Conservation (phyloP, 2,888 invertebrate species). For the Protonemura montana region DNA sequence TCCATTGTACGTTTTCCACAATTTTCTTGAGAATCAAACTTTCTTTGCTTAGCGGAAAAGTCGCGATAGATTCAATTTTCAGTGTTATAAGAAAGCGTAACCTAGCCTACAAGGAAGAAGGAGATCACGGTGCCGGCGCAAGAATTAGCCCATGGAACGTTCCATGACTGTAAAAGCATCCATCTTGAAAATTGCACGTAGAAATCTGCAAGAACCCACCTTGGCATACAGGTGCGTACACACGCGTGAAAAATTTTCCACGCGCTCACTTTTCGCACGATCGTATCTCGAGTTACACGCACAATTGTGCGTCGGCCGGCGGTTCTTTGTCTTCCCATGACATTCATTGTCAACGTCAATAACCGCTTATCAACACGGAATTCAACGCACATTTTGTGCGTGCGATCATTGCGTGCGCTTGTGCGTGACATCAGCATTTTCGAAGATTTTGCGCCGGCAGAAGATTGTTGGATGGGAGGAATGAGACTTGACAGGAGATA, state of each 20-base stretch:
- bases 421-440: not conserved
- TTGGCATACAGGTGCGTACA: not conserved
- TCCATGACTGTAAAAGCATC: too few relatives aligned
- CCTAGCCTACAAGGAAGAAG: too few relatives aligned
- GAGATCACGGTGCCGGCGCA: too few relatives aligned
- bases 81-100: too few relatives aligned
- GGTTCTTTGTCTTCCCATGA: not conserved
- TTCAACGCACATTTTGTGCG: not conserved
- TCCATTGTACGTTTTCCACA: too few relatives aligned
- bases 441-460: not conserved
- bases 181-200: too few relatives aligned
- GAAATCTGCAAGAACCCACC: not conserved
- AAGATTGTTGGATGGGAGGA: not conserved
- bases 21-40: too few relatives aligned
- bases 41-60: too few relatives aligned
- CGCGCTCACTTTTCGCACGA: not conserved
- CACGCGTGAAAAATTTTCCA: not conserved
- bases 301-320: not conserved
- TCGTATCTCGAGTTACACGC: not conserved
- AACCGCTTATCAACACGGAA: not conserved
- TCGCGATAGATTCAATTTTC: too few relatives aligned
- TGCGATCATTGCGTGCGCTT: not conserved
- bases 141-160: too few relatives aligned
- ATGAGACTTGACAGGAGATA: not conserved
- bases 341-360: not conserved